Base-by-base conservation (phyloP, 2,888 invertebrate species). In the Machimus rusticus region DNA sequence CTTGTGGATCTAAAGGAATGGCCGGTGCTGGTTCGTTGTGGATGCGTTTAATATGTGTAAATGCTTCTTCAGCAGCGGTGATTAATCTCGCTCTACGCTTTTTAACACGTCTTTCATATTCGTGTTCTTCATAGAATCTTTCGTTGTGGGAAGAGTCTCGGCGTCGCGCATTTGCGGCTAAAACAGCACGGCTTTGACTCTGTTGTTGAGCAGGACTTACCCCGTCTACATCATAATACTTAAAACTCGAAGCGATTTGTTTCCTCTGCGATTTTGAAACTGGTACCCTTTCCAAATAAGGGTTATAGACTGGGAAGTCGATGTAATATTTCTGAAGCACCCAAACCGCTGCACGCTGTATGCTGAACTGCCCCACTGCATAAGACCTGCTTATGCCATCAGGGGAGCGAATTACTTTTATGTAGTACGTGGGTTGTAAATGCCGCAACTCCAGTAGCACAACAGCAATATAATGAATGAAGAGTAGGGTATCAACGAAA, bases 151-250 rank as follows among this genome's bases (percentile, higher is more conserved):
- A 97, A 0, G 98, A 97, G 90, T 98, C 95, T 39, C 98, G 94
- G 1, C 98, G 94, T 19, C 98, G 94, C 0, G 97, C 96, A 90
- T 96, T 96, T 1, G 97, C 96, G 2, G 96, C 95, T 89, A 96
- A 90, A 90, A 95, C 94, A 0, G 95, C 95, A 55, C 95, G 93
- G 8, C 96, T 95, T 90, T 96, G 96, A 87, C 95, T 96, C 87
- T 96, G 93, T 89, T 95, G 95, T 74, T 95, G 94, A 85, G 95
- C 94, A 3, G 95, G 93, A 90, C 94, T 95, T 0, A 96, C 95
- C 5, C 95, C 97, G 91, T 99, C 99, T 8, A 99, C 98, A 92
- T 99, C 98, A 93, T 99, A 99, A 92, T 99, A 98, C 93, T 99
- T 99, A 91, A 98, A 98, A 92, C 97, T 97, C 77, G 96, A 95